Percentiles rank a stretch among this genome's conserved stretches.
phyloP scores from a whole-genome alignment of 2,888 invertebrate species.

The Ethmia dodecea region DNA sequence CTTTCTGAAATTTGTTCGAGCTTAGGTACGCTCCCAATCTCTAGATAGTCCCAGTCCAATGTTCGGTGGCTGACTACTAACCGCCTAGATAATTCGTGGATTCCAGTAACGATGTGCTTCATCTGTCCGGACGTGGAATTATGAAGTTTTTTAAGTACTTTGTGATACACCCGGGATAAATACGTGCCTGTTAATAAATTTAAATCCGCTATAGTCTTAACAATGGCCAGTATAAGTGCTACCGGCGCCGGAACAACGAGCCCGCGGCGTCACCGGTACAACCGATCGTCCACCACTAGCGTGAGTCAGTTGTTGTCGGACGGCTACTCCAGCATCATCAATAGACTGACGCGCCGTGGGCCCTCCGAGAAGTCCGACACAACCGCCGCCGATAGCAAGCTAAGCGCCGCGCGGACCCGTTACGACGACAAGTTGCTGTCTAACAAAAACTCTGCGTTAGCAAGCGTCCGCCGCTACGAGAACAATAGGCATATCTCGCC shows the following conservation, averaged over 20 bases:
- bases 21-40: conserved; percentile 66
- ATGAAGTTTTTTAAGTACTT: conserved; percentile 50
- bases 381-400: conserved; percentile 50
- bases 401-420: conserved; percentile 46
- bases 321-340: conserved; percentile 91
- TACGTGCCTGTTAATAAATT: conserved; percentile 31
- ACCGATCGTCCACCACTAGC: conserved; percentile 87
- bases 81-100: conserved; percentile 27
- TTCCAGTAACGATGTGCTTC: conserved; percentile 4
- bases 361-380: conserved; percentile 84
- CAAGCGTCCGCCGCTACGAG: conserved; percentile 63
- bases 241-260: conserved; percentile 58
- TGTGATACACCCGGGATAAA: conserved; percentile 59
- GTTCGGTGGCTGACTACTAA: conserved; percentile 45
- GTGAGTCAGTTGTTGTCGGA: conserved; percentile 92
- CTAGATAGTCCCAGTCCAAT: conserved; percentile 59
- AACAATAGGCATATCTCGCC: conserved; percentile 62
- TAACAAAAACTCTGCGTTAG: conserved; percentile 51
- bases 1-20: conserved; percentile 70
- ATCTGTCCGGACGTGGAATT: conserved; percentile 34
- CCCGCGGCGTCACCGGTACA: conserved; percentile 83
- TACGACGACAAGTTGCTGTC: conserved; percentile 61
- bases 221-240: conserved; percentile 57
- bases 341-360: conserved; percentile 87
- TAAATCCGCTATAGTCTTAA: conserved; percentile 21